Evolutionary conservation across 2,888 invertebrate genomes (phyloP).

Genomic region (Drosophila kanekoi): DNA sequence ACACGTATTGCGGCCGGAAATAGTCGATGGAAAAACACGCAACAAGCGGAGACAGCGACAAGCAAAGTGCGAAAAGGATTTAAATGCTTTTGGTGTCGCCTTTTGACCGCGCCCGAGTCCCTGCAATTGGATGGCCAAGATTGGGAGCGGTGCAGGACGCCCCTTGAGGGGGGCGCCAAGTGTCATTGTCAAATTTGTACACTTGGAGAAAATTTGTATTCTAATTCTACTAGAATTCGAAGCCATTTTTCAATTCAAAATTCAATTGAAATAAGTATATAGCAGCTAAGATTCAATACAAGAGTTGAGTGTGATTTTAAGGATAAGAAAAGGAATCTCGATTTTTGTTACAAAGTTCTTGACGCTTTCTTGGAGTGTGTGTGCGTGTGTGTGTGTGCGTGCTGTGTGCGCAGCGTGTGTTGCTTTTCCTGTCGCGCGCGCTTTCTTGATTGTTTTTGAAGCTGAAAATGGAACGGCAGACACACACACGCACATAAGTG

Average conservation of each 20-base stretch:
- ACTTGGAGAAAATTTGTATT: too few species aligned
- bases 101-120: slow-evolving; percentile 62
- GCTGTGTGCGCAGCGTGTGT: slow-evolving; percentile 25
- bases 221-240: too few species aligned
- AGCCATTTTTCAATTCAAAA: too few species aligned
- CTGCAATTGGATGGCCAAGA: slow-evolving; percentile 4
- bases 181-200: slow-evolving; percentile 68
- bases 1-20: slow-evolving; percentile 46
- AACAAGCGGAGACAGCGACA: slow-evolving; percentile 69
- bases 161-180: slow-evolving; percentile 47
- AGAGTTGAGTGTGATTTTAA: too few species aligned
- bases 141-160: background rate
- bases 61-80: slow-evolving; percentile 77
- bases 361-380: slow-evolving; percentile 1
- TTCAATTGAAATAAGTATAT: too few species aligned
- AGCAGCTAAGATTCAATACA: too few species aligned
- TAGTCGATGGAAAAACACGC: slow-evolving; percentile 51
- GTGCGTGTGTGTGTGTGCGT: slow-evolving; percentile 3
- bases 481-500: background rate
- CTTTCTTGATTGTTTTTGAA: slow-evolving; percentile 72
- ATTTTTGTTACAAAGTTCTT: background rate
- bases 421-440: slow-evolving; percentile 62
- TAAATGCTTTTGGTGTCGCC: slow-evolving; percentile 78
- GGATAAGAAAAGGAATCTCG: background rate
- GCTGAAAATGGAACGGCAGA: slow-evolving; percentile 63